Conservation (phyloP, 35 echinoderm and acorn worm genomes). For the Acanthaster planci region DNA sequence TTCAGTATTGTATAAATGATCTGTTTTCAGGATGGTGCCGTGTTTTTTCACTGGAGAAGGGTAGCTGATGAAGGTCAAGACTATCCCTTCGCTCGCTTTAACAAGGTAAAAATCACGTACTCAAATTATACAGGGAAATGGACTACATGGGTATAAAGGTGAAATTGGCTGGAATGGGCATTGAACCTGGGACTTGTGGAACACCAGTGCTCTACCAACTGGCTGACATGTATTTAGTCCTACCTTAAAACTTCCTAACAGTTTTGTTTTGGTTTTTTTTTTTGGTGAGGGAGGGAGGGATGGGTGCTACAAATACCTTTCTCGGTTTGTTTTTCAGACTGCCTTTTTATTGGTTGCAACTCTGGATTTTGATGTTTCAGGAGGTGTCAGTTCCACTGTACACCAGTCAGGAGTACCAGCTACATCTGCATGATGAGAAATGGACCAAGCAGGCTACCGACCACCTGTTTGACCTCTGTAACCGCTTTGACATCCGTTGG, state of each 20-base stretch:
- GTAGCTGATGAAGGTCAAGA: conserved; percentile 97
- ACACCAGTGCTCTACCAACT: too few species aligned
- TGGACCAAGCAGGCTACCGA: conserved; percentile 91
- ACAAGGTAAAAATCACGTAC: conserved; percentile 69
- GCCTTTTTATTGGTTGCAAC: too few species aligned
- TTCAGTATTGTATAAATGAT: too few species aligned
- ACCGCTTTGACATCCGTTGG: conserved; percentile 88
- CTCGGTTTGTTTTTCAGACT: too few species aligned
- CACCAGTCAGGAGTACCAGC: conserved; percentile 93
- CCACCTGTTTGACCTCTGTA: conserved; percentile 94
- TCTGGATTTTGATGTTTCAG: conserved; percentile 27
- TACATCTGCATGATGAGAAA: conserved; percentile 94
- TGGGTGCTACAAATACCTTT: too few species aligned
- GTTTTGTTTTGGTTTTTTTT: too few species aligned
- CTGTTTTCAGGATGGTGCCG: conserved; percentile 80
- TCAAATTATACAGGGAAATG: neutral
- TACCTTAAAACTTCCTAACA: too few species aligned
- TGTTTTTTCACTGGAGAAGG: conserved; percentile 94
- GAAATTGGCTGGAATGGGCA: too few species aligned
- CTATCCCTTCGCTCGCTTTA: conserved; percentile 98
- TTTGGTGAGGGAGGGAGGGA: too few species aligned
- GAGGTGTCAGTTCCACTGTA: conserved; percentile 86
- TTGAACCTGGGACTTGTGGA: too few species aligned
- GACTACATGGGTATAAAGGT: too few species aligned
- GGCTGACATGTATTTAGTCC: too few species aligned